Percentiles rank a stretch among this genome's conserved stretches.
Conservation (phyloP, 1,140 invertebrate genomes). For the Venturia canescens region DNA sequence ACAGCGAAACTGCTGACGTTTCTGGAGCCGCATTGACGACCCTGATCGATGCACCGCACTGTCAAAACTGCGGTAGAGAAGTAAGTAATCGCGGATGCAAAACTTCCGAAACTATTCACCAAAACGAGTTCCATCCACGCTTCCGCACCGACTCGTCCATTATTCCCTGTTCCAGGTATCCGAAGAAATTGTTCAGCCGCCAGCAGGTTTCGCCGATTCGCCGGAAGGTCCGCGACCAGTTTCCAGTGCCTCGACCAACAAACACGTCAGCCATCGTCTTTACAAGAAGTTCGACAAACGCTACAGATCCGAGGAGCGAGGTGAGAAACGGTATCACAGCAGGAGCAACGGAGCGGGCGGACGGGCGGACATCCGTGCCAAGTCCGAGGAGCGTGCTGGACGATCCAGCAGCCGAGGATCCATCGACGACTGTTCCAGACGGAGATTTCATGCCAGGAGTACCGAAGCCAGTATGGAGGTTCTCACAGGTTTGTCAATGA, state of each 20-base stretch:
- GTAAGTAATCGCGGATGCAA: slow-evolving; percentile 66
- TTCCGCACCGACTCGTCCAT: background rate
- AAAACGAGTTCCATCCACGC: background rate
- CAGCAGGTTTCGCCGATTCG: slow-evolving; percentile 91
- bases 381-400: slow-evolving; percentile 86
- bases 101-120: background rate
- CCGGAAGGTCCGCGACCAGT: slow-evolving; percentile 78
- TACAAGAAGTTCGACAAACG: slow-evolving; percentile 90
- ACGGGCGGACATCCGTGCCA: slow-evolving; percentile 84
- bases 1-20: slow-evolving; percentile 85
- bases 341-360: slow-evolving; percentile 78
- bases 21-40: slow-evolving; percentile 52
- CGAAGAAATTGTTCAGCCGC: slow-evolving; percentile 89
- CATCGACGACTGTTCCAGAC: slow-evolving; percentile 81
- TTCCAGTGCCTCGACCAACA: slow-evolving; percentile 61
- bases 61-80: slow-evolving; percentile 89
- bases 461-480: slow-evolving; percentile 86
- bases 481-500: slow-evolving; percentile 77
- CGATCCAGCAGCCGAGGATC: slow-evolving; percentile 69
- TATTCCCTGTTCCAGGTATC: slow-evolving; percentile 71
- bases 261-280: slow-evolving; percentile 78
- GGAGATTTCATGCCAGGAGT: slow-evolving; percentile 82
- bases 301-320: slow-evolving; percentile 88
- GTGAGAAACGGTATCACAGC: slow-evolving; percentile 80
- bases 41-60: slow-evolving; percentile 77